Evolutionary conservation across 2,888 invertebrate genomes (phyloP), one percentile per base, ranked within the genome.

Genomic region (Physocephala rufipes): DNA sequence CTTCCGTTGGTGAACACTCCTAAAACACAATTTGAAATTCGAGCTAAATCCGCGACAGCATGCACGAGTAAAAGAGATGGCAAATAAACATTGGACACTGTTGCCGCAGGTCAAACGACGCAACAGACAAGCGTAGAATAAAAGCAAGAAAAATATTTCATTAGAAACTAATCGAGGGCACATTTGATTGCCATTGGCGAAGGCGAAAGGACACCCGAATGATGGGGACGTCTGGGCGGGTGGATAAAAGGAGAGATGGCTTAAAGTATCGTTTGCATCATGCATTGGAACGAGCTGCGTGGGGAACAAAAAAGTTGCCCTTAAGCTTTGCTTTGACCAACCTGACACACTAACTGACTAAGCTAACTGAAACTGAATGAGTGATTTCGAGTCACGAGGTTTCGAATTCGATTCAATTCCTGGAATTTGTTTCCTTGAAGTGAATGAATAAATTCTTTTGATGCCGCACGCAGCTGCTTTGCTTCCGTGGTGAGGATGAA

Each of bases 381-480:
- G 5, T 26, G 63, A 26, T 2, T 15, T n/a, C n/a, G n/a, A 64
- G 36, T 58, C 24, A 45, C 21, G 74, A 76, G 80, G 82, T 83
- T n/a, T n/a, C n/a, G n/a, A n/a, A 83, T 83, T 83, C 83, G 82
- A 82, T 83, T 84, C 79, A 80, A 82, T 84, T 84, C 84, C 78
- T 76, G 79, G 84, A 84, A 84, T 79, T 79, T 75, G 72, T 73
- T 71, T 75, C 79, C 74, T 79, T 78, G 81, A 74, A 78, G 78
- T 77, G n/a, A n/a, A n/a, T n/a, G n/a, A n/a, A n/a, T 78, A 78
- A 77, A 72, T 74, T 73, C 72, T 67, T 55, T 43, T n/a, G 70
- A 74, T 74, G 76, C 74, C 76, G 76, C 71, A 74, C 65, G 43
- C 43, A 49, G 58, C 59, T 28, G 47, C 36, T 36, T 36, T 36